Evolutionary conservation across 2,797 vertebrate species (phyloP).

Genomic region (Cheracebus regulus): DNA sequence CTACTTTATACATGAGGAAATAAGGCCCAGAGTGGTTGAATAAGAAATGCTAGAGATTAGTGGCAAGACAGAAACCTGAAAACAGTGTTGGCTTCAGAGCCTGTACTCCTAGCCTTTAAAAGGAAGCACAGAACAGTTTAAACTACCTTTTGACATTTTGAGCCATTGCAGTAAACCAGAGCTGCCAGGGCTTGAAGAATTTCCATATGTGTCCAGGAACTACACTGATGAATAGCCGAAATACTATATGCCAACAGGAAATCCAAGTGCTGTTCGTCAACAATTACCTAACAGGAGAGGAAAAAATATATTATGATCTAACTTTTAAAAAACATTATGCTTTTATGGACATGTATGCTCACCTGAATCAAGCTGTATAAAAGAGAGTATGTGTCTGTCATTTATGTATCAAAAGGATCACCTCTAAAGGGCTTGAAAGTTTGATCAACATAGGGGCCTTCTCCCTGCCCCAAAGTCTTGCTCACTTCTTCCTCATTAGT

Average conservation of each 20-base stretch:
- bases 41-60: background rate
- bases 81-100: background rate
- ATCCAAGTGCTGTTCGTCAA: constrained; percentile 91
- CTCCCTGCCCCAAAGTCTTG: background rate
- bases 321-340: background rate
- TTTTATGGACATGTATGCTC: background rate
- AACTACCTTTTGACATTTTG: constrained; percentile 92
- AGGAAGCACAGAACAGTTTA: constrained; percentile 32
- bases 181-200: constrained; percentile 94
- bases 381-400: background rate
- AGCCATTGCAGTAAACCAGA: constrained; percentile 93
- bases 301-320: constrained; percentile 9
- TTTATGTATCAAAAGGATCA: background rate
- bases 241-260: constrained; percentile 90
- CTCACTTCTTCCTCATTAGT: background rate
- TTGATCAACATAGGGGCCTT: background rate
- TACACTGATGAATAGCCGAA: constrained; percentile 90
- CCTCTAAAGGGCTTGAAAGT: background rate
- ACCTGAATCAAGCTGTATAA: background rate
- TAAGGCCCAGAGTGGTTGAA: background rate
- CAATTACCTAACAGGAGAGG: constrained; percentile 88
- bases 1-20: background rate
- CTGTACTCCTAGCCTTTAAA: background rate
- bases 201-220: constrained; percentile 94
- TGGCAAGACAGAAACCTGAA: background rate